phyloP scores from a whole-genome alignment of 2,888 invertebrate species.

The Ypsolopha sequella region DNA sequence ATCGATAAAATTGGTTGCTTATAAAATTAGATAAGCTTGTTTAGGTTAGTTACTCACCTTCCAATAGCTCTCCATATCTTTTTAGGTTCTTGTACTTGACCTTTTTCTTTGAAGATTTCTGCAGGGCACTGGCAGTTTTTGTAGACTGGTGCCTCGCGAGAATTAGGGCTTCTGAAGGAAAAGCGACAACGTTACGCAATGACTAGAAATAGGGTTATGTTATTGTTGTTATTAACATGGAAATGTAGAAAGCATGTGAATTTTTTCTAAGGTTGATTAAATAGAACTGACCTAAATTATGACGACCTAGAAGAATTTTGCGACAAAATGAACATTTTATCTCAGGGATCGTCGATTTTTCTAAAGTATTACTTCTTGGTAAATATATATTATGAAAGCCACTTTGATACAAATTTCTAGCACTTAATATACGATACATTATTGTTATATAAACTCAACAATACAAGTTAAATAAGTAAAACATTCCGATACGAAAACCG shows the following conservation, averaged over 20 bases:
- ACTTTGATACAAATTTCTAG: slow-evolving; percentile 49
- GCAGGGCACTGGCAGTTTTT: slow-evolving; percentile 42
- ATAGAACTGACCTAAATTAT: slow-evolving; percentile 37
- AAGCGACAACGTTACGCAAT: slow-evolving; percentile 51
- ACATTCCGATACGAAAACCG: slow-evolving; percentile 30
- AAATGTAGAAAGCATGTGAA: neutral
- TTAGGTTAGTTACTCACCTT: slow-evolving; percentile 59
- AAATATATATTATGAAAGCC: slow-evolving; percentile 39
- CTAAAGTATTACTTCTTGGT: slow-evolving; percentile 27
- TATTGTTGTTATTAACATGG: slow-evolving; percentile 10
- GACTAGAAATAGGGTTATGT: slow-evolving; percentile 26
- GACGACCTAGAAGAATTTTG: slow-evolving; percentile 39
- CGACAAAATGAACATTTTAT: slow-evolving; percentile 60
- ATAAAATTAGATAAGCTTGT: neutral
- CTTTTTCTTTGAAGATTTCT: slow-evolving; percentile 48
- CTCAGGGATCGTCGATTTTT: slow-evolving; percentile 26
- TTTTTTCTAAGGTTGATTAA: neutral
- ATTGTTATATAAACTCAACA: slow-evolving; percentile 22
- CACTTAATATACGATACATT: slow-evolving; percentile 59
- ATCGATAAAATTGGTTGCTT: neutral
- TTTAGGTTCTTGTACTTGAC: slow-evolving; percentile 54
- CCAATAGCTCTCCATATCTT: slow-evolving; percentile 76
- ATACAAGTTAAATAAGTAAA: slow-evolving; percentile 17
- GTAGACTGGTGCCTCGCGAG: slow-evolving; percentile 51
- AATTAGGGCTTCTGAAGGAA: slow-evolving; percentile 31